Percentiles rank a stretch among this genome's conserved stretches.
These are phyloP conservation scores for Acleris holmiana DNA, from an alignment of 2,888 invertebrate genomes.

Conservation along the genomic window DNA sequence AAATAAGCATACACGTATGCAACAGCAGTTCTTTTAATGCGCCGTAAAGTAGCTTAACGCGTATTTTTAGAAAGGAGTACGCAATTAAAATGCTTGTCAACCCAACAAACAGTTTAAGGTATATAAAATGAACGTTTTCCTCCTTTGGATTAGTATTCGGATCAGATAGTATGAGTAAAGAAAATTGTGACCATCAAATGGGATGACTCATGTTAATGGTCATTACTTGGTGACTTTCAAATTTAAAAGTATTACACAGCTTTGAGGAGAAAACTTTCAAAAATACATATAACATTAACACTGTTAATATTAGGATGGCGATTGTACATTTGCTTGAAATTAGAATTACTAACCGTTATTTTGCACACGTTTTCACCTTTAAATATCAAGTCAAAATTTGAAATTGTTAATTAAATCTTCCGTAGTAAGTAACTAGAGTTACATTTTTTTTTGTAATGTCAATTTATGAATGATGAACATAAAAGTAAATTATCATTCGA, in stretches of 20 bases:
- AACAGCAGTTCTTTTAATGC: constrained; percentile 2
- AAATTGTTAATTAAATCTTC: no score
- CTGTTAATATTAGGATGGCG: no score
- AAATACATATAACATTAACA: no score
- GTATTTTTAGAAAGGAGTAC: constrained; percentile 61
- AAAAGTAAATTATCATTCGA: no score
- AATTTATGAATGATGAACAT: no score
- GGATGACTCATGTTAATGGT: constrained; percentile 72
- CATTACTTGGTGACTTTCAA: constrained; percentile 68
- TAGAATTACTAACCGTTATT: no score
- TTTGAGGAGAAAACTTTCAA: background rate
- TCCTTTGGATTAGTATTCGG: constrained; percentile 64
- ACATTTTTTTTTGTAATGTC: no score
- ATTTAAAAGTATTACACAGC: constrained; percentile 41
- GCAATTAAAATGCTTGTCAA: constrained; percentile 65
- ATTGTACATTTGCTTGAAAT: no score
- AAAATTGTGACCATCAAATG: constrained; percentile 69
- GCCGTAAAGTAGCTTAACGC: constrained; percentile 24
- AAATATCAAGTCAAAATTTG: no score
- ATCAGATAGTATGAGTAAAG: constrained; percentile 57
- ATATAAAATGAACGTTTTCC: constrained; percentile 62
- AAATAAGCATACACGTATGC: background rate
- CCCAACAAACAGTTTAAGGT: constrained; percentile 54
- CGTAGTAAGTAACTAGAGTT: no score
- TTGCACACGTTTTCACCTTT: no score